Evolutionary conservation across 2,113 vertebrate species (phyloP), one percentile per base, ranked within the genome.

Genomic region (Dromas ardeola): DNA sequence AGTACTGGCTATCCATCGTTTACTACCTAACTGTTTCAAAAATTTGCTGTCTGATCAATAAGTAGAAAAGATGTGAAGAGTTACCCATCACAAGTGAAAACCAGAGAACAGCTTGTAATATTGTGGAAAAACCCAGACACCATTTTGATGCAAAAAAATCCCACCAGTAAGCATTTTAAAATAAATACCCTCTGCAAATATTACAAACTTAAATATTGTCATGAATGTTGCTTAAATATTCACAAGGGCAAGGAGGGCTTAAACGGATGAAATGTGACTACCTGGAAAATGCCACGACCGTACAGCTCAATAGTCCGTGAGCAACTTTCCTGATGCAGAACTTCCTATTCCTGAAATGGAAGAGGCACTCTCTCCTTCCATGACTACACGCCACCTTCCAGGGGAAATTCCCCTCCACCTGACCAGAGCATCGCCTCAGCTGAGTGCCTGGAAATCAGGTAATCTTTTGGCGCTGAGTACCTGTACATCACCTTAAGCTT

Each of bases 401-500:
- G 27, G 30, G 40, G 18, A 93, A 66, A 85, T 87, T 74, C 86
- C 76, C n/a, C n/a, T 88, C 42, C 82, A 61, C 25, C 26, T 76
- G 26, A 50, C 49, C 15, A 52, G 76, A 16, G 6, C 72, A 42
- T 21, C 4, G 1, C 55, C 61, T 79, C 69, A 56, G 30, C 65
- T 26, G 18, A 45, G 61, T 16, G 4, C 67, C 40, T 52, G 74
- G 58, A 76, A 72, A 49, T 56, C 40, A 36, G 52, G 72, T 17
- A 38, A 71, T 67, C 22, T 61, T 87, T 80, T 91, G 77, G 52
- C 78, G 61, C 66, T 25, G 23, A 72, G 20, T 36, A 15, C 40
- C 81, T 72, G 11, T 79, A 76, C 61, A 79, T 93, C 81, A 91
- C 56, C 77, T 93, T 93, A 79, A 91, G 62, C 61, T 96, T 94